Evolutionary conservation across 2,797 vertebrate species (phyloP).

Genomic region (Ibycter americanus): DNA sequence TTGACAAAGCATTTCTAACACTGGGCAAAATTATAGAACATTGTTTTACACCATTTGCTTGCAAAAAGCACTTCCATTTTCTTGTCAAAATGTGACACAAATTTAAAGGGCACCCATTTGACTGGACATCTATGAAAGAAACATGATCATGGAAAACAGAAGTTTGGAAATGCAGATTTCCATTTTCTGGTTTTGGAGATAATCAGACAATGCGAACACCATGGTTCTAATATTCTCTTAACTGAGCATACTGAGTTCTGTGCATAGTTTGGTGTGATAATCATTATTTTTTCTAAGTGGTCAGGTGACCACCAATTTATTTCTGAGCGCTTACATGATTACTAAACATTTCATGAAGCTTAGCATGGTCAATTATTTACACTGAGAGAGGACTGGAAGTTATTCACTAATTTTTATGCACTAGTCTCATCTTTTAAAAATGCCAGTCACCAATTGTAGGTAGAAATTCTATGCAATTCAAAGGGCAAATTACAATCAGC

Average conservation of each 20-base stretch:
- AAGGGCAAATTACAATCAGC: not conserved
- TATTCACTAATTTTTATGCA: not conserved
- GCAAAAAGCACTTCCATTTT: not conserved
- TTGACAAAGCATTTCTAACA: not conserved
- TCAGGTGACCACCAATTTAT: not conserved
- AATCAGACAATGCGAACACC: not conserved
- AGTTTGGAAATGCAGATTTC: not conserved
- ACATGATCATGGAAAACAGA: not conserved
- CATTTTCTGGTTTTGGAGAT: not conserved
- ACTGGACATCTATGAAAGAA: not conserved
- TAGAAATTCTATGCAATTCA: not conserved
- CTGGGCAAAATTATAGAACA: not conserved
- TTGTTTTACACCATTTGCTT: not conserved
- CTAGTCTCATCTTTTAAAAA: not conserved
- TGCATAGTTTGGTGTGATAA: not conserved
- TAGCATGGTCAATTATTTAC: not conserved
- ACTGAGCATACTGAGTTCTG: not conserved
- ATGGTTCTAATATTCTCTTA: not conserved
- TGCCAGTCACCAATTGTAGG: not conserved
- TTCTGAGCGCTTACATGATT: not conserved
- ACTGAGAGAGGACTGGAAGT: not conserved
- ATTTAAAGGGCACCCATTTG: not conserved
- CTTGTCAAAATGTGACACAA: not conserved
- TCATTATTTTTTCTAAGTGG: not conserved
- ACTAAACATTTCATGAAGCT: not conserved